Conservation (phyloP, 1,140 invertebrate species). For the Tyrophagus putrescentiae region DNA sequence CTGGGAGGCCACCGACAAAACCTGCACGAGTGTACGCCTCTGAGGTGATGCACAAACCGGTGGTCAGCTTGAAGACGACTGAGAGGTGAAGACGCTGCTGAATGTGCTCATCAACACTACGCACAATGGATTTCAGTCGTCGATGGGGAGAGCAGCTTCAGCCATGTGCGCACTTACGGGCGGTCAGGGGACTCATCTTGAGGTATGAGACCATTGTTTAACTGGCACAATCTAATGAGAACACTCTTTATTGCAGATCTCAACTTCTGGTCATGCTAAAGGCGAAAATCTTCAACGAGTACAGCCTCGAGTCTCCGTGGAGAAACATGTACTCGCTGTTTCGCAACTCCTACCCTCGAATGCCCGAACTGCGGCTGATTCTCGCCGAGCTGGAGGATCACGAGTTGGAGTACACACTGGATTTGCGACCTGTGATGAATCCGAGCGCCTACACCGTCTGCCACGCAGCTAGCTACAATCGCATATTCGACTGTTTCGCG, state of each 20-base stretch:
- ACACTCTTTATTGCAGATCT: too few relatives aligned
- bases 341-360: slow-evolving; percentile 75
- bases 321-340: slow-evolving; percentile 55
- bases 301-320: slow-evolving; percentile 43
- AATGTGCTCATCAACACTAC: slow-evolving; percentile 58
- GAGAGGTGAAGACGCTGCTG: slow-evolving; percentile 54
- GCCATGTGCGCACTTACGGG: slow-evolving; percentile 42
- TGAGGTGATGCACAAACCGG: slow-evolving; percentile 55
- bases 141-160: slow-evolving; percentile 39
- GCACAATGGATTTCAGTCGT: slow-evolving; percentile 90
- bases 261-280: slow-evolving; percentile 75
- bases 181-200: slow-evolving; percentile 67
- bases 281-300: slow-evolving; percentile 73
- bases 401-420: slow-evolving; percentile 61
- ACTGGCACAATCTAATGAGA: too few relatives aligned
- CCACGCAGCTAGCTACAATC: slow-evolving; percentile 65
- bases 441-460: slow-evolving; percentile 63
- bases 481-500: slow-evolving; percentile 83
- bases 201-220: too few relatives aligned
- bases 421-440: slow-evolving; percentile 85
- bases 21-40: slow-evolving; percentile 72
- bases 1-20: slow-evolving; percentile 79
- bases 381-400: slow-evolving; percentile 26
- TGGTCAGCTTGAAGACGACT: slow-evolving; percentile 56
- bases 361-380: slow-evolving; percentile 56